Evolutionary conservation across 2,113 vertebrate species (phyloP).

Genomic region (Aix galericulata): DNA sequence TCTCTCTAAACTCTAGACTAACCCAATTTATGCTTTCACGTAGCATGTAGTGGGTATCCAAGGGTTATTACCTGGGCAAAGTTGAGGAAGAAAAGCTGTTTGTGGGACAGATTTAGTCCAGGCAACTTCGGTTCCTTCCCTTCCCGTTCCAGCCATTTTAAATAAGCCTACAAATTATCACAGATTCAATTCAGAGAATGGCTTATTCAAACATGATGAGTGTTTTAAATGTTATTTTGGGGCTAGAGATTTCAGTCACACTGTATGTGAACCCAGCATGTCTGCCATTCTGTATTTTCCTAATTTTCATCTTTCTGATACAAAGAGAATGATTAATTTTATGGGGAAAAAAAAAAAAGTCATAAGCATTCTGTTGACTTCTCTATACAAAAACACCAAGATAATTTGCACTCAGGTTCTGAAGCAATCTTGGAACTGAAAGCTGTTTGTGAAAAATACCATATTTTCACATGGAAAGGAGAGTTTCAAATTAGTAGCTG

Average conservation of each 20-base stretch:
- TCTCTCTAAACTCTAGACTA: not conserved
- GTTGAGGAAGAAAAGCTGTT: slow-evolving; percentile 96
- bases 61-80: slow-evolving; percentile 89
- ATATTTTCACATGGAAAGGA: not conserved
- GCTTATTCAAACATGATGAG: not conserved
- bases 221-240: not conserved
- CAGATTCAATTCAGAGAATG: not conserved
- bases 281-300: not conserved
- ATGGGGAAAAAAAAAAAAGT: not conserved
- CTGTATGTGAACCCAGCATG: accelerated
- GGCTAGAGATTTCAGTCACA: not conserved
- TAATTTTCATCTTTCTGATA: not conserved
- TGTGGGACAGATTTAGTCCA: slow-evolving; percentile 88
- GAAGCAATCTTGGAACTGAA: not conserved
- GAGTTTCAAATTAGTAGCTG: not conserved
- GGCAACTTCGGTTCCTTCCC: slow-evolving; percentile 88
- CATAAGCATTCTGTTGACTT: not conserved
- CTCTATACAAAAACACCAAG: not conserved
- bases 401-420: not conserved
- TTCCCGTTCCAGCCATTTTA: slow-evolving; percentile 88
- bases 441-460: not conserved
- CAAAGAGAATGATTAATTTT: not conserved
- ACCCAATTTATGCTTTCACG: not conserved
- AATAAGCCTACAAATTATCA: slow-evolving; percentile 83
- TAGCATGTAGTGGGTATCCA: no score